Evolutionary conservation across 2,888 invertebrate genomes (phyloP), one percentile per base, ranked within the genome.

Genomic region (Trissonchulus latispiculum): DNA sequence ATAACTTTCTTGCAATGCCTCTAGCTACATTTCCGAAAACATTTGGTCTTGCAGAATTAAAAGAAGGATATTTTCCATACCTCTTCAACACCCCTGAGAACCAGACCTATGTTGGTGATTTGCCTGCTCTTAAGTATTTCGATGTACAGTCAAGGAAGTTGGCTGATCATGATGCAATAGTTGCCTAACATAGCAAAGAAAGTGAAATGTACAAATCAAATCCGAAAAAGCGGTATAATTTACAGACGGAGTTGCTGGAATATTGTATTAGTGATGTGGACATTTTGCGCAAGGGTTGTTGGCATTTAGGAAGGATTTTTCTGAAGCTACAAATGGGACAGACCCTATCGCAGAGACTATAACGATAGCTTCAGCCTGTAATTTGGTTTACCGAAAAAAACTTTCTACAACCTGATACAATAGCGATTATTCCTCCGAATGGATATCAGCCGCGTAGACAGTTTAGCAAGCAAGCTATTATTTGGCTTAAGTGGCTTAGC

Each of bases 21-120:
- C n/a, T 64, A 64, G 8, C 32, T 32, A 64, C 32, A 18, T 35
- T 64, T 64, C 66, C 66, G 15, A 64, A 64, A 64, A 64, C 32
- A 18, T 64, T 64, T n/a, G 33, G 33, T 64, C 33, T 64, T 64
- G 33, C 66, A 8, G 33, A n/a, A n/a, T n/a, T n/a, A n/a, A n/a
- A n/a, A 18, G 33, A 64, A 64, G 66, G 66, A 18, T 64, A 35
- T 31, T 64, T 64, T 64, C 66, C 66, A 32, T 35, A 64, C n/a
- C 18, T 8, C 66, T n/a, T 64, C 8, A 64, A 64, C 33, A 64
- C 66, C 29, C 15, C 15, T 18, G n/a, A 8, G 32, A 64, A 32
- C 32, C 66, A 64, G n/a, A 29, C 18, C 18, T 64, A 64, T 64
- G 15, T 18, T 18, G n/a, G 8, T 18, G 29, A 15, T n/a, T 8